Percentiles rank a stretch among this genome's conserved stretches.
Evolutionary conservation across 2,888 invertebrate genomes (phyloP).

Genomic region (Phlogophora meticulosa): DNA sequence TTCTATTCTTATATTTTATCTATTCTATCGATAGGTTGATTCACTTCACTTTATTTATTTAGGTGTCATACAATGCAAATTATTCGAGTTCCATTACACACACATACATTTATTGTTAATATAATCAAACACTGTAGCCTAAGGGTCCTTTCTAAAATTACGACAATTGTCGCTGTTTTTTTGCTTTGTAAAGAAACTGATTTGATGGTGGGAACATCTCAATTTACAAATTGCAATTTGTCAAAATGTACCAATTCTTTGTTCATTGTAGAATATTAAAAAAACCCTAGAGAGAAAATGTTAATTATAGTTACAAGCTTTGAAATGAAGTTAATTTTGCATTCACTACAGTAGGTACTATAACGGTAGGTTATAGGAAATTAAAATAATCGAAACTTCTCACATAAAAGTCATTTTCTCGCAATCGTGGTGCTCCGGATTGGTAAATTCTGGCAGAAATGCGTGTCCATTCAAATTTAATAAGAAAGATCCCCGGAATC

Average conservation of each 20-base stretch:
- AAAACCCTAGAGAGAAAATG: no score
- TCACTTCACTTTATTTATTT: conserved; percentile 34
- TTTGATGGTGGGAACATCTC: neutral
- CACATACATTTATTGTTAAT: conserved; percentile 25
- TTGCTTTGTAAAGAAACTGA: conserved; percentile 11
- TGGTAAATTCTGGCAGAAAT: no score
- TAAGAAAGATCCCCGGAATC: neutral
- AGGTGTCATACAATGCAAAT: conserved; percentile 45
- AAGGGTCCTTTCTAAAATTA: conserved; percentile 25
- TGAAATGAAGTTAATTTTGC: no score
- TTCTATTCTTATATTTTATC: conserved; percentile 22
- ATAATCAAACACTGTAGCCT: conserved; percentile 20
- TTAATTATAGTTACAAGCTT: no score
- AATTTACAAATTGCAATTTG: no score
- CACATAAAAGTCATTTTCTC: no score
- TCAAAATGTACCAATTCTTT: no score
- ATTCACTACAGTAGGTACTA: no score
- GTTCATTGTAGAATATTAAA: no score
- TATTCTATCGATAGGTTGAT: conserved; percentile 36
- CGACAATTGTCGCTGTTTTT: conserved; percentile 2
- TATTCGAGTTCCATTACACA: conserved; percentile 32
- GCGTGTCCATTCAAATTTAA: neutral
- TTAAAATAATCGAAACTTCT: no score
- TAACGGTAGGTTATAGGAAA: no score
- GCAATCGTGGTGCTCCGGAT: no score